These are phyloP conservation scores for Eupeodes corollae DNA, from an alignment of 1,140 invertebrate species.

Conservation along the genomic window DNA sequence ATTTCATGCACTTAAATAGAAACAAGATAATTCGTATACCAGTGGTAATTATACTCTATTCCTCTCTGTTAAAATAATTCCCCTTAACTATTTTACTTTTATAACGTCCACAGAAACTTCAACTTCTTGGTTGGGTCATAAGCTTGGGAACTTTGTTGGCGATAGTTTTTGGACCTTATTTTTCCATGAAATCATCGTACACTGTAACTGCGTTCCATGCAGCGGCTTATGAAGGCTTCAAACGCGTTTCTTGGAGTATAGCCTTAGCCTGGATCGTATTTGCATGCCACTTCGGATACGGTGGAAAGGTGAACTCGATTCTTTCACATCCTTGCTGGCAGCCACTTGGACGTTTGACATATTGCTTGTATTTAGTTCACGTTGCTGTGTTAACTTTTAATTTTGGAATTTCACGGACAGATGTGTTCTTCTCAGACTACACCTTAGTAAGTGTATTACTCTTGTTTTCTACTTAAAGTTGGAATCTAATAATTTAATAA, in stretches of 20 bases:
- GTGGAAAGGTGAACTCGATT: slow-evolving; percentile 43
- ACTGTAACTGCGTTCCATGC: slow-evolving; percentile 29
- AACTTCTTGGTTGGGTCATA: slow-evolving; percentile 14
- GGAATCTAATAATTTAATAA: no score
- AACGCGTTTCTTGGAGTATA: slow-evolving; percentile 48
- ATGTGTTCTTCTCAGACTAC: slow-evolving; percentile 17
- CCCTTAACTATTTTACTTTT: no score
- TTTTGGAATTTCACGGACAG: slow-evolving; percentile 6
- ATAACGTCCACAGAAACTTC: no score
- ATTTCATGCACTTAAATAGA: slow-evolving; percentile 15
- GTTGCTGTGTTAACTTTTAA: slow-evolving; percentile 22
- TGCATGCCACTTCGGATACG: slow-evolving; percentile 52
- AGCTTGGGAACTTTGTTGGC: slow-evolving; percentile 19
- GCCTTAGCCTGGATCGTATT: slow-evolving; percentile 56
- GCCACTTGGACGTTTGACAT: slow-evolving; percentile 39
- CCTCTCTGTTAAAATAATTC: no score
- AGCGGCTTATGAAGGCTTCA: slow-evolving; percentile 50
- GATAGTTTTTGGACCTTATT: slow-evolving; percentile 21
- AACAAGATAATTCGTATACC: slow-evolving; percentile 8
- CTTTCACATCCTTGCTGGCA: slow-evolving; percentile 41
- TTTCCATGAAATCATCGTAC: slow-evolving; percentile 13
- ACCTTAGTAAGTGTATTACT: slow-evolving; percentile 13
- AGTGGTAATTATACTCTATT: no score
- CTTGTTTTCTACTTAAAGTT: no score
- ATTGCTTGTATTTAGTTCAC: slow-evolving; percentile 43